These are phyloP conservation scores for Ellobium chinense DNA, from an alignment of 2,888 invertebrate genomes.

Conservation along the genomic window DNA sequence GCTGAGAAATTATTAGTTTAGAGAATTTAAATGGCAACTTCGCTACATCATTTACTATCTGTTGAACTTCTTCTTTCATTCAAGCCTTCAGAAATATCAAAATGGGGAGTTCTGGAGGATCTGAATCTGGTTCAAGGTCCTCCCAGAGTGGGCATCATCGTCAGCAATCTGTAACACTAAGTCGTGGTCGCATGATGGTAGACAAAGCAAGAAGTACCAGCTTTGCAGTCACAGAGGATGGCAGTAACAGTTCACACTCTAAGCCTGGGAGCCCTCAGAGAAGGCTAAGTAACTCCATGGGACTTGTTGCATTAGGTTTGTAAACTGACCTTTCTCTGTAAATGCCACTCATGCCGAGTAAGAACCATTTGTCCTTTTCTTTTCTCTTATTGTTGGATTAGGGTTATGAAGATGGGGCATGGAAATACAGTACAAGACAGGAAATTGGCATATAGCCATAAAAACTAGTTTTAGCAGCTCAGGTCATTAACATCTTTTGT, in stretches of 20 bases:
- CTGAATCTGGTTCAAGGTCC: conserved; percentile 26
- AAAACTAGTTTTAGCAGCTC: too few relatives aligned
- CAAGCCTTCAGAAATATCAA: background rate
- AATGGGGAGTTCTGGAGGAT: conserved; percentile 32
- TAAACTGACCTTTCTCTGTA: background rate
- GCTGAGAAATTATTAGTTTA: background rate
- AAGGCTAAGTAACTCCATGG: conserved; percentile 1
- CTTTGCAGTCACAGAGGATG: conserved; percentile 37
- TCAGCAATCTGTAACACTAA: conserved; percentile 30
- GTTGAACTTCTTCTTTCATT: too few relatives aligned
- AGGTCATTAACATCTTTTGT: too few relatives aligned
- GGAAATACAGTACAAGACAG: too few relatives aligned
- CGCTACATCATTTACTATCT: too few relatives aligned
- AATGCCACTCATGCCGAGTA: background rate
- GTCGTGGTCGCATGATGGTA: conserved; percentile 52
- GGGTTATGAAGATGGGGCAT: too few relatives aligned
- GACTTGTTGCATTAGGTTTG: conserved; percentile 23
- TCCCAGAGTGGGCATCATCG: background rate
- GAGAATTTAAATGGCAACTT: too few relatives aligned
- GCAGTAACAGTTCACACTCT: conserved; percentile 22
- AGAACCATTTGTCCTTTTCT: background rate
- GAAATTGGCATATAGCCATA: too few relatives aligned
- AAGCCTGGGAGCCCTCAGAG: conserved; percentile 15
- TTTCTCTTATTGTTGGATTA: background rate
- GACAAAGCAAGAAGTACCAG: conserved; percentile 42